Base-by-base conservation (phyloP, 1,140 invertebrate species). In the Medauroidea extradentata region DNA sequence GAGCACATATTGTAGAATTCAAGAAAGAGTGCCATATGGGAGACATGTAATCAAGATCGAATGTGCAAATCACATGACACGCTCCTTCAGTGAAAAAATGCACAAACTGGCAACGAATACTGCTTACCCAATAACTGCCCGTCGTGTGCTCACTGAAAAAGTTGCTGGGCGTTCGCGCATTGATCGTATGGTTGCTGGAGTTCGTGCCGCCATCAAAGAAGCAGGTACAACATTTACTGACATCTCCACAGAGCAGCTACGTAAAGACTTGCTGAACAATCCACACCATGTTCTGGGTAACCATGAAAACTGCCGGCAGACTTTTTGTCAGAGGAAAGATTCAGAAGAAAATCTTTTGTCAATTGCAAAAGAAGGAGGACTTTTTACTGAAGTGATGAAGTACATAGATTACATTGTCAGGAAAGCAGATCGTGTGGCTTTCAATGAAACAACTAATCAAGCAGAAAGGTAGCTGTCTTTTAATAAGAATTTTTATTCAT, bases 31-130 rank as follows among this genome's bases (percentile, higher is more conserved):
- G 11, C 5, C 19, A 9, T 60, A 60, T 27, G 53, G 58, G 27
- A 7, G 58, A 14, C n/a, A 58, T 60, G 58, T 59, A 14, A 14
- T 25, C 4, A 60, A 60, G 25, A 16, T 60, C 4, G 58, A 60
- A 59, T 60, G 53, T 58, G 53, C 24, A 5, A 60, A 60, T 58
- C 58, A 60, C 25, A n/a, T 58, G 44, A 25, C 24, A 21, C 44
- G 44, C 9, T 21, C 18, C 5, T 46, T 21, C n/a, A 46, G 18
- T 19, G 44, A 46, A 19, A 46, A 46, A 46, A 4, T 46, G 44
- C 44, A 46, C 5, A 46, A 46, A 46, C 18, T 46, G 18, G n/a
- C 44, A 4, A 46, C 3, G n/a, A 25, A 7, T 7, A 46, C 44
- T 5, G 5, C 44, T 46, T 25, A 46, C 24, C 44, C 44, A 25